Evolutionary conservation across 2,113 vertebrate genomes (phyloP), one percentile per base, ranked within the genome.

Genomic region (Podilymbus podiceps): DNA sequence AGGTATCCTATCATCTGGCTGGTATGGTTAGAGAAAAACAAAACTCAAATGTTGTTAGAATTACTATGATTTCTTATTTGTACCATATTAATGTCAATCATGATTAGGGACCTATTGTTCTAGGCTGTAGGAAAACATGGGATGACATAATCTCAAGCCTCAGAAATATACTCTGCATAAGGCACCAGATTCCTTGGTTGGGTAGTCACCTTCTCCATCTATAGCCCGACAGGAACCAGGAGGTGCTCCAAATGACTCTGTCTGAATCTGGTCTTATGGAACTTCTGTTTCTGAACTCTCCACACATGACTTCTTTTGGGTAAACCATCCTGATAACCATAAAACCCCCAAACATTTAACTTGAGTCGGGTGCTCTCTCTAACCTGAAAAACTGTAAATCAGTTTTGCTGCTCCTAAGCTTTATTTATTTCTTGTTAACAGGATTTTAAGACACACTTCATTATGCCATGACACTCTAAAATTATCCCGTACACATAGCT

Each of bases 81-180:
- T 64, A 64, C 20, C 28, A 22, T 74, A 90, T 60, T 95, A 90
- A 81, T 64, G 85, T 67, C 79, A 81, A 19, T 90, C 76, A 74
- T 16, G 33, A 93, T 89, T 82, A 96, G 49, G 25, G 35, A 81
- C 49, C 40, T 73, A 76, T 66, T 93, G 85, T 96, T 93, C 76
- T 44, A 90, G 64, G n/a, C 22, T 33, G 38, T 2, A 88, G 44
- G 33, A 91, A 92, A 96, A 90, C 0, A 0, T 38, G 20, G 31
- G 68, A 86, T 88, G 73, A 84, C 77, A 90, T 31, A 69, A 84
- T 52, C 79, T 58, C n/a, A 84, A 78, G 14, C 68, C 73, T 92
- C 79, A 86, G 52, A 92, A 90, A 15, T 27, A 10, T 21, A 74
- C 6, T 67, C 30, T 88, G 71, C 42, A 8, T 53, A 77, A 31